Evolutionary conservation across 2,888 invertebrate genomes (phyloP).

Genomic region (Bugula neritina): DNA sequence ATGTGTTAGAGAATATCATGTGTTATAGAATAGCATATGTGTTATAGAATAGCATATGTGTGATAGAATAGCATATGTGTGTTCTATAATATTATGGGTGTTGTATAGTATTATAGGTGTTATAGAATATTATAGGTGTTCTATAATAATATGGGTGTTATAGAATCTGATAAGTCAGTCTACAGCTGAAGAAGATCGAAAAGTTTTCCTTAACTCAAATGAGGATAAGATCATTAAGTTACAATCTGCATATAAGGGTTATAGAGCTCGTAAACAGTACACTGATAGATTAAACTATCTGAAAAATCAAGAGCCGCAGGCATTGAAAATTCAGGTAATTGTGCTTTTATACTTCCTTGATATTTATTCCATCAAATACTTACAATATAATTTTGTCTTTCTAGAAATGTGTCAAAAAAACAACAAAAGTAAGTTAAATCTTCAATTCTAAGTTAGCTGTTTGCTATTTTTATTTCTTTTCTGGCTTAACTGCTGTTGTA

Average conservation of each 20-base stretch:
- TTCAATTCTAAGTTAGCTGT: too few species aligned
- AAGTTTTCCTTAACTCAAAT: constrained; percentile 46
- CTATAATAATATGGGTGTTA: too few species aligned
- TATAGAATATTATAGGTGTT: too few species aligned
- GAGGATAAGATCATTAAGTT: constrained; percentile 56
- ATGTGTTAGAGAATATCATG: too few species aligned
- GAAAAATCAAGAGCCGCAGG: constrained; percentile 41
- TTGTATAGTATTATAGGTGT: too few species aligned
- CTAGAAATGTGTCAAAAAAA: background rate
- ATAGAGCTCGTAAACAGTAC: constrained; percentile 58
- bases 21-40: too few species aligned
- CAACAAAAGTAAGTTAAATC: constrained; percentile 14
- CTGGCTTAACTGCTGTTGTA: too few species aligned
- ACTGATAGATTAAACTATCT: constrained; percentile 38
- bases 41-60: too few species aligned
- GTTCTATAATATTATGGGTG: too few species aligned
- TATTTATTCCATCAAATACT: background rate
- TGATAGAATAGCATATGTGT: too few species aligned
- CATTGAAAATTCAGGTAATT: constrained; percentile 51
- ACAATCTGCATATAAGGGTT: constrained; percentile 63
- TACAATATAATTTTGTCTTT: background rate
- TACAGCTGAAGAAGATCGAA: constrained; percentile 45
- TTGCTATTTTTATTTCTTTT: too few species aligned
- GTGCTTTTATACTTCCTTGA: background rate
- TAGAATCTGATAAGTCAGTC: constrained; percentile 45